Percentiles rank a stretch among this genome's conserved stretches.
These are phyloP conservation scores for Coturnix japonica DNA, from an alignment of 2,113 vertebrate genomes.

Conservation along the genomic window DNA sequence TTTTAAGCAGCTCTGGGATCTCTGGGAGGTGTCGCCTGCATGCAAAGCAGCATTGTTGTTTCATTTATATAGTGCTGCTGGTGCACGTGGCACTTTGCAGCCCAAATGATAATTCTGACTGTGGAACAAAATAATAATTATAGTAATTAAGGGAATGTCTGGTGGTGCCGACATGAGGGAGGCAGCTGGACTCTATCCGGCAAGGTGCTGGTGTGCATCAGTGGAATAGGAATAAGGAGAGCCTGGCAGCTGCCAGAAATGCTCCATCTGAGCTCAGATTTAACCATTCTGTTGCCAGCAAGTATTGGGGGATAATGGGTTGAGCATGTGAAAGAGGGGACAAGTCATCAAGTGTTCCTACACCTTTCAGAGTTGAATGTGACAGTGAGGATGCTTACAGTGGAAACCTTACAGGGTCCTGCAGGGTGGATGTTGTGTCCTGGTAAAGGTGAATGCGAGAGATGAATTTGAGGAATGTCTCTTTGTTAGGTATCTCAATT, in stretches of 20 bases:
- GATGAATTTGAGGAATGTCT: neutral
- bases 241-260: neutral
- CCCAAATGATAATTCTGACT: constrained; percentile 43
- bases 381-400: too few species aligned
- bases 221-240: neutral
- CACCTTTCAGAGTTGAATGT: rapidly evolving
- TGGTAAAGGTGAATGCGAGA: neutral
- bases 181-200: constrained; percentile 24
- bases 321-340: neutral
- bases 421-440: neutral
- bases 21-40: neutral
- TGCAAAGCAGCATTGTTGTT: constrained; percentile 29
- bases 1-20: constrained; percentile 23
- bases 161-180: neutral
- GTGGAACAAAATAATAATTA: constrained; percentile 68
- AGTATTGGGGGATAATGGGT: neutral
- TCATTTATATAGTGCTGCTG: neutral
- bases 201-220: constrained; percentile 8
- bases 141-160: constrained; percentile 21
- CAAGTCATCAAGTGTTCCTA: neutral
- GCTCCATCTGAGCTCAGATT: neutral
- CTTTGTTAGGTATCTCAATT: neutral
- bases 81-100: constrained; percentile 10
- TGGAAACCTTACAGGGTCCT: neutral
- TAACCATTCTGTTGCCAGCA: neutral